Base-by-base conservation (phyloP, 2,888 invertebrate genomes). In the Acrocera orbiculus region DNA sequence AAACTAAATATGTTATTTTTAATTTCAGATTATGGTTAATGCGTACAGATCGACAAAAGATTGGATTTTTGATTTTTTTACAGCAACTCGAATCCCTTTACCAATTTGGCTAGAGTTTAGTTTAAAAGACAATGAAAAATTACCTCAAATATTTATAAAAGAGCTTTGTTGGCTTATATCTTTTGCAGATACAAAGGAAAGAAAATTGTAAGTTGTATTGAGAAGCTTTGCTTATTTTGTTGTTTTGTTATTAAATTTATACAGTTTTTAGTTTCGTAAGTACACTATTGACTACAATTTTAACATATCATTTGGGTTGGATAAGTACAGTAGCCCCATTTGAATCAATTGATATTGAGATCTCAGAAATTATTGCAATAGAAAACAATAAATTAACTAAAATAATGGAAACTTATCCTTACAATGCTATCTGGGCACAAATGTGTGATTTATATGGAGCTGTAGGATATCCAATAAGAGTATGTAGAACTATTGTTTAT, bases 291-390 rank as follows among this genome's bases (percentile, higher is more conserved):
- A 90, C 89, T 5, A 83, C 85, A 40, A 78, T 89, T 29, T 62
- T 90, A 33, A 89, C 89, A 0, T 76, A 89, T 57, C 90, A 90
- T 54, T 68, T 90, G 24, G 87, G 87, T 13, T 90, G 90, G 90
- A 85, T 89, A 35, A 71, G 79, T 19, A 83, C 86, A 0, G 77
- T 85, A 11, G 50, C 58, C 1, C 48, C 54, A n/a, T 64, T 54
- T 9, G 53, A 53, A 16, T 48, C 48, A 2, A 49, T 50, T 4
- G 42, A 46, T 4, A 45, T 48, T n/a, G 39, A 42, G 5, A 41
- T 42, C 28, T 46, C 50, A 20, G 52, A 51, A 1, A 52, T 55
- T 2, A 48, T 52, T 9, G 35, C 44, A 17, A 50, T 53, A 38
- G 57, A 61, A 40, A 51, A 57, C 35, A 64, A 65, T 8, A 63